Evolutionary conservation across 2,113 vertebrate species (phyloP).

Genomic region (Rutilus rutilus): DNA sequence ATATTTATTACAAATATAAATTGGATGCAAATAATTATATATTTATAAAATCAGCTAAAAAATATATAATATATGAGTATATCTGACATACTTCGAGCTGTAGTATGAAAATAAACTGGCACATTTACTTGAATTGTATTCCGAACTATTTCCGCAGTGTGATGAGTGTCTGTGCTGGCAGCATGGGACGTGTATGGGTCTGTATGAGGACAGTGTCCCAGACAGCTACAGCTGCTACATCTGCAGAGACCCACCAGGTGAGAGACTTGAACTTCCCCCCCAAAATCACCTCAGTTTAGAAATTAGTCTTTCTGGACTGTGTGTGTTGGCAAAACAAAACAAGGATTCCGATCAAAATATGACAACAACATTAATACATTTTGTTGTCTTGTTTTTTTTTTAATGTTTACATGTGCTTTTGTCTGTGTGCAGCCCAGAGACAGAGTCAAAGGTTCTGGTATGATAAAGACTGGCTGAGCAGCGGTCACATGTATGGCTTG

Average conservation of each 20-base stretch:
- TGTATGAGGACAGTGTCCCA: constrained; percentile 93
- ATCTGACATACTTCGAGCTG: too few species aligned
- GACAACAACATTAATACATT: not conserved
- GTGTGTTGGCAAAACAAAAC: not conserved
- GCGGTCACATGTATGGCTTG: constrained; percentile 93
- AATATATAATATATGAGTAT: too few species aligned
- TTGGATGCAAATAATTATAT: too few species aligned
- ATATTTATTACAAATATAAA: too few species aligned
- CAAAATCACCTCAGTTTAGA: not conserved
- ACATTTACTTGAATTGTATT: not conserved
- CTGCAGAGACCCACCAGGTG: constrained; percentile 95
- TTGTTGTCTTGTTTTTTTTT: not conserved
- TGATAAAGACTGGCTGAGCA: constrained; percentile 89
- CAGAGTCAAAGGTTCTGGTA: constrained; percentile 88
- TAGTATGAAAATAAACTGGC: not conserved
- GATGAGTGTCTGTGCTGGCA: constrained; percentile 97
- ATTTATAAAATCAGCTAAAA: too few species aligned
- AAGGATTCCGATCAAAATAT: too few species aligned
- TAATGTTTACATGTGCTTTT: not conserved
- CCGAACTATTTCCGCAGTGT: constrained; percentile 75
- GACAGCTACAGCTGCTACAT: constrained; percentile 93
- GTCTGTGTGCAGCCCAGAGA: constrained; percentile 81
- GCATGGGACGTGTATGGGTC: constrained; percentile 96
- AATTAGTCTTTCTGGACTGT: not conserved
- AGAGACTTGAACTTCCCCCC: constrained; percentile 15